A percentile compares a stretch with the other conserved stretches of the same genome.
These are phyloP conservation scores for Zoanthus solanderi DNA, from an alignment of 92 coral and sea anemone species.

Conservation along the genomic window DNA sequence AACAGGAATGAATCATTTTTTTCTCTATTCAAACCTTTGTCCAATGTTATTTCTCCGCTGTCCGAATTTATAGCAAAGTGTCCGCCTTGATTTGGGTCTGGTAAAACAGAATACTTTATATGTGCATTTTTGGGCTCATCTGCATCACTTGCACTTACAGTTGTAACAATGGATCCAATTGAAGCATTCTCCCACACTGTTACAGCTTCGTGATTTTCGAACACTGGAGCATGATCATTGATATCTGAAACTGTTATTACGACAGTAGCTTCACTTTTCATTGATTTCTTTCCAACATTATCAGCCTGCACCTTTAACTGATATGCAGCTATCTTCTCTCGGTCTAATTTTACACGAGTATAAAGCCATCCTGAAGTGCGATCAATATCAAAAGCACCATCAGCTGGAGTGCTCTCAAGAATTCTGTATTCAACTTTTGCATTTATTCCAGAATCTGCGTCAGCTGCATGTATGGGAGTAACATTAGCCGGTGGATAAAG, in stretches of 20 bases:
- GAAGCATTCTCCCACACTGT: slow-evolving; percentile 81
- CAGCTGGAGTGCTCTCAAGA: slow-evolving; percentile 46
- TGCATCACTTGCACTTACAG: slow-evolving; percentile 73
- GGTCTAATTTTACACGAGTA: slow-evolving; percentile 78
- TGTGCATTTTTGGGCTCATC: slow-evolving; percentile 65
- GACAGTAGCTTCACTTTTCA: slow-evolving; percentile 76
- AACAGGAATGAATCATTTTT: slow-evolving; percentile 61
- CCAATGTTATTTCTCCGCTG: slow-evolving; percentile 76
- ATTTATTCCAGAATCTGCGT: slow-evolving; percentile 84
- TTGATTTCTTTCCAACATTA: slow-evolving; percentile 73
- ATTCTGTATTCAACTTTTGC: slow-evolving; percentile 82
- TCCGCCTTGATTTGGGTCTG: slow-evolving; percentile 64
- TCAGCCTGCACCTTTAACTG: slow-evolving; percentile 81
- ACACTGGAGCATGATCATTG: slow-evolving; percentile 88
- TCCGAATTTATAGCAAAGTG: slow-evolving; percentile 63
- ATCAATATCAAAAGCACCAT: slow-evolving; percentile 70
- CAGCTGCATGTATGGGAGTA: slow-evolving; percentile 68
- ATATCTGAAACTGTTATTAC: slow-evolving; percentile 76
- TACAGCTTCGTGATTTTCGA: slow-evolving; percentile 65
- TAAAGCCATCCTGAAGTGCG: slow-evolving; percentile 73
- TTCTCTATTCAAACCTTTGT: slow-evolving; percentile 78
- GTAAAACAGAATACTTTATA: slow-evolving; percentile 64
- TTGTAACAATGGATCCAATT: slow-evolving; percentile 63
- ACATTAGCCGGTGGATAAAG: slow-evolving; percentile 68
- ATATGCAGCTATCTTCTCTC: slow-evolving; percentile 74